phyloP scores from a whole-genome alignment of 2,888 invertebrate genomes.

The Drosophila percnosoma region DNA sequence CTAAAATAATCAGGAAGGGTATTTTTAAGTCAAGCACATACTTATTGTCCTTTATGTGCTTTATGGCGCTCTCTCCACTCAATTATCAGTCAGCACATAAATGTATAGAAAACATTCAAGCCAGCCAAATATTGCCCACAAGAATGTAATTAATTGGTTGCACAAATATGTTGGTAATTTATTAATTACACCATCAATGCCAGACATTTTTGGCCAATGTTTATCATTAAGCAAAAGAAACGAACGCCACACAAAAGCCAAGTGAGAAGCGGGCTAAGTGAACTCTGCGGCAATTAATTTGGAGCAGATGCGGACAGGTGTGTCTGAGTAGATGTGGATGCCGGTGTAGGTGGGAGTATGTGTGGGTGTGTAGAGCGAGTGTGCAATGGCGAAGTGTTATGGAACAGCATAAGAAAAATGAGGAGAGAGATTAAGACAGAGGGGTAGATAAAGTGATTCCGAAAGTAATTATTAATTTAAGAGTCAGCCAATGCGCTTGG shows the following conservation, averaged over 20 bases:
- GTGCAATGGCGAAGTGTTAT: slow-evolving; percentile 37
- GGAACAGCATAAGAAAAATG: slow-evolving; percentile 33
- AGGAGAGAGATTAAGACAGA: neutral
- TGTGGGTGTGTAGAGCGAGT: neutral
- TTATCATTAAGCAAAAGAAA: slow-evolving; percentile 42
- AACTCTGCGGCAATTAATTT: slow-evolving; percentile 64
- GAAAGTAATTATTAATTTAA: slow-evolving; percentile 72
- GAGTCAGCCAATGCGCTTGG: slow-evolving; percentile 64
- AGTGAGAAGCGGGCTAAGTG: slow-evolving; percentile 6
- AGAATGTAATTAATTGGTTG: slow-evolving; percentile 73
- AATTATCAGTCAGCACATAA: slow-evolving; percentile 15
- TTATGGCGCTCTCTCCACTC: slow-evolving; percentile 3
- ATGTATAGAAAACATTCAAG: slow-evolving; percentile 27
- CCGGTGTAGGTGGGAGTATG: slow-evolving; percentile 26
- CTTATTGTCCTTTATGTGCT: neutral
- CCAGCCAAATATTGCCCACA: slow-evolving; percentile 5
- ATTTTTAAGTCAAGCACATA: neutral
- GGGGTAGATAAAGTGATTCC: slow-evolving; percentile 26
- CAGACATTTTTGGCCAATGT: slow-evolving; percentile 52
- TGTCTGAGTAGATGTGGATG: slow-evolving; percentile 13
- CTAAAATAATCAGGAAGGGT: neutral
- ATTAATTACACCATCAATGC: slow-evolving; percentile 72
- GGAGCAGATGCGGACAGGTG: slow-evolving; percentile 52
- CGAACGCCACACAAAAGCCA: slow-evolving; percentile 17
- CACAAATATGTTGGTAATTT: slow-evolving; percentile 66